Base-by-base conservation (phyloP, 2,797 vertebrate genomes). In the Podarcis lilfordi region DNA sequence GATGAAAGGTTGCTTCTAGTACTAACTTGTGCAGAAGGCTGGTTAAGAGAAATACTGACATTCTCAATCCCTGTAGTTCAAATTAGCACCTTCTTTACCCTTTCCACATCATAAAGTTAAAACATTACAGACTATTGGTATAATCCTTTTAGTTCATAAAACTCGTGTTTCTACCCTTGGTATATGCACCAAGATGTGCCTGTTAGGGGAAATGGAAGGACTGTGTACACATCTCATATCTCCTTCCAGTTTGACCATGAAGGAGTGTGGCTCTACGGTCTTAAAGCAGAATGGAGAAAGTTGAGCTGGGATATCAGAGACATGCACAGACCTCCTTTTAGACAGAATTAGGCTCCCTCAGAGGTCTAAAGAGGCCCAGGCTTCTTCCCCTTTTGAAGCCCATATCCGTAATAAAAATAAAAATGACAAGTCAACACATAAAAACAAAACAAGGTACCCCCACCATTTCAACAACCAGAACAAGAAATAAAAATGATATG, bases 1-100 rank as follows among this genome's bases (percentile, higher is more conserved):
- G 94, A 95, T 96, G 95, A 96, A 96, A 96, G 93, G 92, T 85
- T 95, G 88, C 92, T 93, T 94, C 94, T 95, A 95, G 95, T 96
- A 94, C 94, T 95, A 95, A 93, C 88, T 82, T 89, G 84, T 82
- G 79, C 89, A 92, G 66, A 94, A 94, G 93, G 78, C 77, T 93
- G 84, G 83, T 88, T 92, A 94, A 83, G 92, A 91, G 92, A 94
- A 92, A 88, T 86, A 92, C 6, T 90, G 90, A 91, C 91, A 93
- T 92, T 94, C 94, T 92, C 92, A 89, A 91, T 88, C 72, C 90
- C 72, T 0, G 0, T 84, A 87, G 82, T 5, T 92, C 59, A 91
- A 75, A 80, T 50, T 89, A 95, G 87, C 94, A 91, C 91, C 91
- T 89, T 83, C 78, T 74, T 80, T 78, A 89, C 78, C 59, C 91